Evolutionary conservation across 2,888 invertebrate species (phyloP), one percentile per base, ranked within the genome.

Genomic region (Cloeon dipterum): DNA sequence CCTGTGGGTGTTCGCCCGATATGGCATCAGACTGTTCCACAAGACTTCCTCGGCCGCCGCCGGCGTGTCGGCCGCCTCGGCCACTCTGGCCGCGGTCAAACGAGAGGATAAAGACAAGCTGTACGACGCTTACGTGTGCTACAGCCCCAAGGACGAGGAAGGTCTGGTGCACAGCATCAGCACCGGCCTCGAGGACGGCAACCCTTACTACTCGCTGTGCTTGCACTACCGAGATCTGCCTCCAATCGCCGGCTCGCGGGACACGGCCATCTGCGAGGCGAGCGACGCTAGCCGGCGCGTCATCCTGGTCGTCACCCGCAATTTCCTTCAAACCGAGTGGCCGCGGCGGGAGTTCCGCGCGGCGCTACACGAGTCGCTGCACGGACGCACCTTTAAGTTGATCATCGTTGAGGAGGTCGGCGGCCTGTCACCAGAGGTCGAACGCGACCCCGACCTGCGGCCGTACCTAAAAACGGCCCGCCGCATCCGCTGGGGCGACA

Each of bases 321-420:
- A 83, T 56, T 88, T 86, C 54, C 71, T 88, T 48, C 76, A 79
- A 55, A 75, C 81, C 39, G 86, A 88, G 56, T 89, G 88, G 88
- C 77, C 77, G 52, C 70, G 81, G 41, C 77, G 78, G 54, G 86
- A 88, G 52, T 79, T 88, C 53, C 82, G 82, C 58, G 76, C 81
- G 34, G 83, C 83, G 32, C 78, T 85, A 53, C 81, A 79, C 53
- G 79, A 82, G 56, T 75, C 82, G 46, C 61, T 83, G 40, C 66
- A 78, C 46, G 81, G 82, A 54, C 65, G 78, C 41, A 62, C 77
- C 49, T 67, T 73, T 51, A 66, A 79, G 53, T 65, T 86, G 45
- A 79, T 89, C 46, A 74, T 86, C 42, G 72, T 88, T 45, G 71
- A 94, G 47, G 63, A 86, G 42, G 64, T 82, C 49, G 83, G 81